These are phyloP conservation scores for Sminthopsis crassicaudata DNA, from an alignment of 2,113 vertebrate species.

Conservation along the genomic window DNA sequence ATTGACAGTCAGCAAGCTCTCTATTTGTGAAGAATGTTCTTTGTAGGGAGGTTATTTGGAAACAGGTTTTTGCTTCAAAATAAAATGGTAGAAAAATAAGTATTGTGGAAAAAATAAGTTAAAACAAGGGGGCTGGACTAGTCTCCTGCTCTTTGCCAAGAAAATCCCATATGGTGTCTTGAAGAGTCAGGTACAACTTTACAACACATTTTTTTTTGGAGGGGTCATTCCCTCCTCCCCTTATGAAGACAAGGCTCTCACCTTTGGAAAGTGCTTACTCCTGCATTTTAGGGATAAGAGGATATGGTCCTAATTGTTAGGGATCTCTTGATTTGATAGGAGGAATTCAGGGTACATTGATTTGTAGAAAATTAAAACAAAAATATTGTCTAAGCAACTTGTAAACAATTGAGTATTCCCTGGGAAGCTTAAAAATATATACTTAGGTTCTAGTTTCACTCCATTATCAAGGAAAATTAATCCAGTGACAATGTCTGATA, in stretches of 20 bases:
- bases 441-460: background rate
- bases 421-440: background rate
- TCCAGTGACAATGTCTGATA: background rate
- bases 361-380: background rate
- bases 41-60: background rate
- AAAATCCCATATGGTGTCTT: too few species aligned
- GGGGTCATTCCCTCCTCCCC: background rate
- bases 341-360: background rate
- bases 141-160: background rate
- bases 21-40: background rate
- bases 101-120: background rate
- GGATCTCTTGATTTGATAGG: too few species aligned
- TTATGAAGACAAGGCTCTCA: background rate
- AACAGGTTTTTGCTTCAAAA: background rate
- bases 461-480: background rate
- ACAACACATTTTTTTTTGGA: background rate
- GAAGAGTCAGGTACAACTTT: background rate
- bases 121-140: background rate
- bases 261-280: too few species aligned
- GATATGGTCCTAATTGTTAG: too few species aligned
- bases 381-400: background rate
- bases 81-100: background rate
- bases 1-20: background rate
- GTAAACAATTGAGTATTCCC: background rate
- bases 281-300: too few species aligned